Evolutionary conservation across 2,888 invertebrate species (phyloP), one percentile per base, ranked within the genome.

Genomic region (Torymus texanus): DNA sequence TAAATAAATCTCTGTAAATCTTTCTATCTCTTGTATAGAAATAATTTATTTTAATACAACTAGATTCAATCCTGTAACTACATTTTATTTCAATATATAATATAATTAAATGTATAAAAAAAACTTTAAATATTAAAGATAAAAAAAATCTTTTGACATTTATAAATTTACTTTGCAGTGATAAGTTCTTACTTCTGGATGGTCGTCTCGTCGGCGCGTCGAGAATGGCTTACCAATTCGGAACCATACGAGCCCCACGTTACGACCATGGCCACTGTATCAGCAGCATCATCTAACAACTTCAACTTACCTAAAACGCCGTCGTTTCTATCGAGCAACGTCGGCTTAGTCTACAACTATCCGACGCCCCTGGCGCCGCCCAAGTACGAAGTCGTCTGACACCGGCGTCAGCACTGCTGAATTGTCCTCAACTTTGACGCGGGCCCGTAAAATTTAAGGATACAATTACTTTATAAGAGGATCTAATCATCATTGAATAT

Each of bases 151-250:
- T 58, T 12, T 61, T 11, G 51, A 29, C 51, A 66, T 10, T 12
- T 24, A 3, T 21, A 1, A 56, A 51, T 16, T 13, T 21, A 14
- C 50, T 53, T 84, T 83, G 2, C 82, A 90, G 90, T 88, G 70
- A 61, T 86, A 12, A 85, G 86, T 73, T 80, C 84, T 41, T 90
- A 88, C 79, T 87, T 88, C 67, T 89, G 89, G 88, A 85, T 86
- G 84, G 78, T 88, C 21, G 88, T 90, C 8, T 87, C 87, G 75
- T 79, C 84, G n/a, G 88, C 88, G 2, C 86, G 86, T 62, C 86
- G 83, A 56, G 85, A 88, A 76, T 88, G 88, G 87, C 58, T 81
- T 10, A 13, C 70, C 16, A 78, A 78, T 71, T 77, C 56, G 12
- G 59, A 56, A n/a, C 41, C 67, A 11, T 11, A 41, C 29, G 62